phyloP scores from a whole-genome alignment of 1,140 invertebrate species.

The Tetragonula clypearis region DNA sequence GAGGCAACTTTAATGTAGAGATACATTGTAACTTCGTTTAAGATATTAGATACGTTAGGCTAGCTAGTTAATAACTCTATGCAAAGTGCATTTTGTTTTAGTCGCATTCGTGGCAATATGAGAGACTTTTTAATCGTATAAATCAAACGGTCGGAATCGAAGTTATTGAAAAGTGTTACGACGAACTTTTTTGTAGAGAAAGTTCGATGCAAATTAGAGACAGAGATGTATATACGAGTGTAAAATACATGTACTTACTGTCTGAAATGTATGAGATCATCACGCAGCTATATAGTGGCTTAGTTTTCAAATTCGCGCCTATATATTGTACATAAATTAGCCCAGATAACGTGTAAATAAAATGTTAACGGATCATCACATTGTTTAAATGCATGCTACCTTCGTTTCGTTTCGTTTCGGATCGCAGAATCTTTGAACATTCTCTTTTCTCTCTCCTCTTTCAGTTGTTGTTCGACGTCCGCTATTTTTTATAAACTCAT shows the following conservation, averaged over 20 bases:
- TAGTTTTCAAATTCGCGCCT: neutral
- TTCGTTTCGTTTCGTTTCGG: neutral
- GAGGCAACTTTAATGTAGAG: too few species aligned
- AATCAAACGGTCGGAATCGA: neutral
- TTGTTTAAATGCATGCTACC: neutral
- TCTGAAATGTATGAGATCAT: neutral
- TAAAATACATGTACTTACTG: neutral
- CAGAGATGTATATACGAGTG: neutral
- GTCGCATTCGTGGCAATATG: constrained; percentile 45
- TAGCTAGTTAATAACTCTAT: neutral
- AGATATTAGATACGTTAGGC: too few species aligned
- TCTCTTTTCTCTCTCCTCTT: too few species aligned
- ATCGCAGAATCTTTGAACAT: neutral
- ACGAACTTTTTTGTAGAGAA: neutral
- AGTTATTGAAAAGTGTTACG: neutral
- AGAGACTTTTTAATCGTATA: neutral
- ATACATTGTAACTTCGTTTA: too few species aligned
- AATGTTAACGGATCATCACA: constrained; percentile 44
- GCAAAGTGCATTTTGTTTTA: neutral
- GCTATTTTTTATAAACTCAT: too few species aligned
- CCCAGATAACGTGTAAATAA: constrained; percentile 38
- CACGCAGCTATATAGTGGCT: neutral
- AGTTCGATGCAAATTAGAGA: neutral
- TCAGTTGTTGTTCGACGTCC: neutral
- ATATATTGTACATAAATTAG: too few species aligned